Percentiles rank a stretch among this genome's conserved stretches.
These are phyloP conservation scores for Xiphydria camelus DNA, from an alignment of 2,888 invertebrate genomes.

Conservation along the genomic window DNA sequence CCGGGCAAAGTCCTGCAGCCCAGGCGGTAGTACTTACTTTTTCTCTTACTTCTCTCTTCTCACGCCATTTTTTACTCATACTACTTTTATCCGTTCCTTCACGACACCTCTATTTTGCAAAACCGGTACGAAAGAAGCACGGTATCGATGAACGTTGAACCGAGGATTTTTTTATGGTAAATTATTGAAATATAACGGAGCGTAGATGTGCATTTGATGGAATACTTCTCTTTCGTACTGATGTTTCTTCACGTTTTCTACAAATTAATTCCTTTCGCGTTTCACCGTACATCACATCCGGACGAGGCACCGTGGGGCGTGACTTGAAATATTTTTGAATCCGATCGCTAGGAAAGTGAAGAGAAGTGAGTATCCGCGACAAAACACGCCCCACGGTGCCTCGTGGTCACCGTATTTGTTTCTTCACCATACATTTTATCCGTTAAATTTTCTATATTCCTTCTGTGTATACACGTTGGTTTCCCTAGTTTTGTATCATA, in stretches of 20 bases:
- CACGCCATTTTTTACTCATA: slow-evolving; percentile 7
- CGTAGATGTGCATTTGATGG: too few relatives aligned
- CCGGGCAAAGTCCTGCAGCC: slow-evolving; percentile 58
- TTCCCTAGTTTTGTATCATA: slow-evolving; percentile 7
- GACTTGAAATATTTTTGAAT: too few relatives aligned
- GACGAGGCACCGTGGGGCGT: too few relatives aligned
- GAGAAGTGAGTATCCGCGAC: too few relatives aligned
- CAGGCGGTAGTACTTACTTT: slow-evolving; percentile 58
- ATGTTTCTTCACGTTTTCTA: not conserved
- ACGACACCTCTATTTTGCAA: not conserved
- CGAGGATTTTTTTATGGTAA: too few relatives aligned
- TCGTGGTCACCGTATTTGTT: not conserved
- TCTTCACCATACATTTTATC: not conserved
- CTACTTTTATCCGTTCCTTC: slow-evolving; percentile 11
- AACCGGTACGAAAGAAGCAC: not conserved
- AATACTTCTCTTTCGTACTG: not conserved
- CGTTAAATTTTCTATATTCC: too few relatives aligned
- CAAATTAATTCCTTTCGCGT: too few relatives aligned
- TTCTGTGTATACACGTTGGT: not conserved
- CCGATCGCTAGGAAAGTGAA: too few relatives aligned
- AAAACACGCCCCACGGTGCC: too few relatives aligned
- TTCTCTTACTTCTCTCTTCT: slow-evolving; percentile 35
- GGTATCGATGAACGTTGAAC: too few relatives aligned
- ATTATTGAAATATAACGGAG: too few relatives aligned
- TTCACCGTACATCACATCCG: too few relatives aligned